phyloP scores from a whole-genome alignment of 2,113 vertebrate genomes.

The Ceuthmochares aereus region DNA sequence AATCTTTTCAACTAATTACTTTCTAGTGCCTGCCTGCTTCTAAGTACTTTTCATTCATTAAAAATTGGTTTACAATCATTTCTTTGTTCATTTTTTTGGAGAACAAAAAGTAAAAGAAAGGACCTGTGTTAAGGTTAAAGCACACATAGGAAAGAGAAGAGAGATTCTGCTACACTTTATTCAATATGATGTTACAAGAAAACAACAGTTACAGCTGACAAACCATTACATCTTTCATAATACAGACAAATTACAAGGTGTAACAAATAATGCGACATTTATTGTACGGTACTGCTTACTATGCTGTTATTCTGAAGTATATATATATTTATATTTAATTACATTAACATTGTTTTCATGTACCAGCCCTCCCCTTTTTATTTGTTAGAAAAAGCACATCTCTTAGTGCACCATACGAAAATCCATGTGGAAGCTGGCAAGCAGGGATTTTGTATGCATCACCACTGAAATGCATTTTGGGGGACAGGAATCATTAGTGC shows the following conservation, averaged over 20 bases:
- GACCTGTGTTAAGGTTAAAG: not conserved
- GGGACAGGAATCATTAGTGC: constrained; percentile 69
- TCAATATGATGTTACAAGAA: constrained; percentile 91
- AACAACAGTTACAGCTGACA: constrained; percentile 94
- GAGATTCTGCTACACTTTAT: constrained; percentile 88
- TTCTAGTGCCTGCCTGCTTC: not conserved
- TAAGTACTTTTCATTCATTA: not conserved
- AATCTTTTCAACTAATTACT: constrained; percentile 10
- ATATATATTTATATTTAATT: constrained; percentile 70
- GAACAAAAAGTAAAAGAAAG: not conserved
- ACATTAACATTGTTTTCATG: constrained; percentile 77
- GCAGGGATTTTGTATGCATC: constrained; percentile 78
- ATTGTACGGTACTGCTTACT: constrained; percentile 85
- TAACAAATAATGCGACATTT: constrained; percentile 91
- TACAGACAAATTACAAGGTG: constrained; percentile 92
- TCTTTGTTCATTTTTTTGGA: not conserved
- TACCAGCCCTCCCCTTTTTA: constrained; percentile 76
- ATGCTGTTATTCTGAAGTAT: constrained; percentile 77
- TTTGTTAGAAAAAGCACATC: constrained; percentile 73
- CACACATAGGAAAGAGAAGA: constrained; percentile 41
- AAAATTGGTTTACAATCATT: constrained; percentile 16
- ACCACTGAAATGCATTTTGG: constrained; percentile 71
- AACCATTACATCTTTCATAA: constrained; percentile 93
- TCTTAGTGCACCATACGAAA: constrained; percentile 86
- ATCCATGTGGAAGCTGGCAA: constrained; percentile 72